phyloP scores from a whole-genome alignment of 1,140 invertebrate genomes.

The Microplitis demolitor region DNA sequence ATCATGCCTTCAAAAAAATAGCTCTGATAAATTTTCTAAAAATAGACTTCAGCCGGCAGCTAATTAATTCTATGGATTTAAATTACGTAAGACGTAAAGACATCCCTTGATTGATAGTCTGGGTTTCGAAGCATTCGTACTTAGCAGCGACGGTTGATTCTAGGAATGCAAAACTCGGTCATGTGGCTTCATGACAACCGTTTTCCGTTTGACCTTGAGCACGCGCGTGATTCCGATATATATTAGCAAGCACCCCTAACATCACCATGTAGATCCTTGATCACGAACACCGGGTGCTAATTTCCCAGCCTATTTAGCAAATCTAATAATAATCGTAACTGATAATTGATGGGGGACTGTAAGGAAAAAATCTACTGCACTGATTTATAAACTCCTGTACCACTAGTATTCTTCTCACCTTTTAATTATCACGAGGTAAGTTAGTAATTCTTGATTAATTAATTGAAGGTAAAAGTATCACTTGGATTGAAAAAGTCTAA shows the following conservation, averaged over 20 bases:
- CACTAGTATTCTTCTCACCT: conserved; percentile 6
- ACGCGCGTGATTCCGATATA: conserved; percentile 7
- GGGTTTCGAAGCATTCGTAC: not conserved
- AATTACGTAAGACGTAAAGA: no score
- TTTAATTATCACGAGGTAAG: not conserved
- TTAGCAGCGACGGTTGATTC: not conserved
- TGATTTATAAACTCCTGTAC: not conserved
- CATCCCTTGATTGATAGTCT: not conserved
- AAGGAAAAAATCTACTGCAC: not conserved
- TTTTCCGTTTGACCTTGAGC: not conserved
- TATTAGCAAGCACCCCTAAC: not conserved
- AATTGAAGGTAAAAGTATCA: not conserved
- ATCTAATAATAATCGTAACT: no score
- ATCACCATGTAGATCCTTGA: not conserved
- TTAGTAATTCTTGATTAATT: not conserved
- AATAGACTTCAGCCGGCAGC: no score
- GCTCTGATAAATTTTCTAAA: not conserved
- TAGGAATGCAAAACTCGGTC: not conserved
- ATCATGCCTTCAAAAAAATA: no score
- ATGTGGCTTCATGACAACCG: not conserved
- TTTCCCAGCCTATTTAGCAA: not conserved
- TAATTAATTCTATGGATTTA: no score
- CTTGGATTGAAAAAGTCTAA: not conserved
- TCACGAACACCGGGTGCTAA: not conserved
- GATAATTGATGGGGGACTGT: no score